phyloP scores from a whole-genome alignment of 2,888 invertebrate genomes.

The Lycocerus yunnanus region DNA sequence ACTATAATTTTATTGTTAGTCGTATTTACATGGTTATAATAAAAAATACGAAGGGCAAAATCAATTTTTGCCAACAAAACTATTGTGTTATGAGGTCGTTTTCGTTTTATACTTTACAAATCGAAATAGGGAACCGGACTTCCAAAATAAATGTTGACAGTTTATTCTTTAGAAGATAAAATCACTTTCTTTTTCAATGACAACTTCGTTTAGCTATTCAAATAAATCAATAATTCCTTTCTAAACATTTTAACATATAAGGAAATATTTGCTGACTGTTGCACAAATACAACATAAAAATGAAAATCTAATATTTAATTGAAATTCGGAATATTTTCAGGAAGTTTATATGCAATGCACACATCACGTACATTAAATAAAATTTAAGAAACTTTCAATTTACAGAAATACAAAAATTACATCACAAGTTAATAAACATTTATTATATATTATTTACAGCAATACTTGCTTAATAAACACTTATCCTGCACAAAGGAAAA shows the following conservation, averaged over 20 bases:
- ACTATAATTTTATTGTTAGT: slow-evolving; percentile 3
- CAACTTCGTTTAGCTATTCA: slow-evolving; percentile 26
- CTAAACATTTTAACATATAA: slow-evolving; percentile 21
- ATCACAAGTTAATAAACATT: too few relatives aligned
- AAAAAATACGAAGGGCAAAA: not conserved
- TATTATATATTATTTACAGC: too few relatives aligned
- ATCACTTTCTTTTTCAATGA: slow-evolving; percentile 15
- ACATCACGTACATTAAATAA: not conserved
- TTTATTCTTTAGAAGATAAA: slow-evolving; percentile 8
- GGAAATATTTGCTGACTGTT: slow-evolving; percentile 26
- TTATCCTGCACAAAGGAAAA: not conserved
- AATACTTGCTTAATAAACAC: not conserved
- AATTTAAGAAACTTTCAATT: not conserved
- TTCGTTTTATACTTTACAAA: slow-evolving; percentile 13
- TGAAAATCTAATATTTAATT: not conserved
- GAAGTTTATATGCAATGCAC: not conserved
- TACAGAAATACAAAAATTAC: not conserved
- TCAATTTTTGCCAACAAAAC: slow-evolving; percentile 7
- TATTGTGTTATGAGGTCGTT: slow-evolving; percentile 6
- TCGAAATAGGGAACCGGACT: slow-evolving; percentile 7
- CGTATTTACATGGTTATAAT: not conserved
- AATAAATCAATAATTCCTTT: slow-evolving; percentile 29
- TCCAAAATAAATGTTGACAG: slow-evolving; percentile 13
- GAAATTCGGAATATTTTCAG: not conserved
- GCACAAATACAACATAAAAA: slow-evolving; percentile 11